These are phyloP conservation scores for Megaleporinus macrocephalus DNA, from an alignment of 2,113 vertebrate genomes.

Conservation along the genomic window DNA sequence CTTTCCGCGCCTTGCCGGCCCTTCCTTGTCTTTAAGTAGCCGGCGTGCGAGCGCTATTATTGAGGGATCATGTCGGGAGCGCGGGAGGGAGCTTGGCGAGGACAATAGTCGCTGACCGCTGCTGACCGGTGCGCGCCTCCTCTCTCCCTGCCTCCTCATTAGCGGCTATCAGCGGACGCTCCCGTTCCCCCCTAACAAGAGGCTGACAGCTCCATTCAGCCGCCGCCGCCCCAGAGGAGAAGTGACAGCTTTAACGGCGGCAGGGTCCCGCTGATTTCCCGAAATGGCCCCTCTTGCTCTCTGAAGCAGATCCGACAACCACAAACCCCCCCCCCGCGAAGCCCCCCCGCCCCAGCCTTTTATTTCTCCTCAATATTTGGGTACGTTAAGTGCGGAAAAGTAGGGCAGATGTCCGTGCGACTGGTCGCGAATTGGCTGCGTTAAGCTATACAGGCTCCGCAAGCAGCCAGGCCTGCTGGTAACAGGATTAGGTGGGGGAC, in stretches of 20 bases:
- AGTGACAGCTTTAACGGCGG: constrained; percentile 78
- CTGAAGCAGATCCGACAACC: constrained; percentile 85
- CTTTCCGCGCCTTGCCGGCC: constrained; percentile 22
- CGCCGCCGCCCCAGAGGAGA: constrained; percentile 65
- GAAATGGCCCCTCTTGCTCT: constrained; percentile 73
- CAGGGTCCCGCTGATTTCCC: constrained; percentile 73
- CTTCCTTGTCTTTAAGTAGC: constrained; percentile 27
- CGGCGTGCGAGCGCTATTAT: constrained; percentile 23
- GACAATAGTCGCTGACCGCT: constrained; percentile 44
- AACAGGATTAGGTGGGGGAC: constrained; percentile 83
- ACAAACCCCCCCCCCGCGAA: background rate
- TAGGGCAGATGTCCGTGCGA: constrained; percentile 89
- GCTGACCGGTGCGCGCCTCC: constrained; percentile 7
- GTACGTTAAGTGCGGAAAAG: constrained; percentile 70
- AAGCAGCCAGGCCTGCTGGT: constrained; percentile 78
- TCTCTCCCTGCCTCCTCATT: constrained; percentile 68
- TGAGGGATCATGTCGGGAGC: constrained; percentile 28
- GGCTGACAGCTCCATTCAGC: constrained; percentile 76
- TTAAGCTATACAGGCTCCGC: constrained; percentile 80
- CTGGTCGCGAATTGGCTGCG: constrained; percentile 83
- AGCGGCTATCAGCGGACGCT: constrained; percentile 71
- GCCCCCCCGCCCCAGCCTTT: no score
- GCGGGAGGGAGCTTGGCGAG: background rate
- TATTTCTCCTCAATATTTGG: constrained; percentile 24
- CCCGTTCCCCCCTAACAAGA: constrained; percentile 71